These are phyloP conservation scores for Centropus unirufus DNA, from an alignment of 2,113 vertebrate species.

Conservation along the genomic window DNA sequence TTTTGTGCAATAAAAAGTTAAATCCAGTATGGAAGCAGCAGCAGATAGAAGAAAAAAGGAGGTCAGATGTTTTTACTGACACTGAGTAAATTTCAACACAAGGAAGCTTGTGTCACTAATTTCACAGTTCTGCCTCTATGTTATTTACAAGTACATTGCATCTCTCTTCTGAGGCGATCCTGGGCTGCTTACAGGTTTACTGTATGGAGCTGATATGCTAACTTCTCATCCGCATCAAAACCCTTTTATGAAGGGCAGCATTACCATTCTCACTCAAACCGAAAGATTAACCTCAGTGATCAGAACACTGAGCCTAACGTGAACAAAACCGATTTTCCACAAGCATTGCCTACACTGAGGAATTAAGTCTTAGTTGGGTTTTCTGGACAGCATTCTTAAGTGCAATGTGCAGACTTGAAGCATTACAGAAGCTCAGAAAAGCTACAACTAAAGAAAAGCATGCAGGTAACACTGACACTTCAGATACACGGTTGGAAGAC, in stretches of 20 bases:
- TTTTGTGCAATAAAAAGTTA: not conserved
- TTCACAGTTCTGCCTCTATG: not conserved
- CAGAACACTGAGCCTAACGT: not conserved
- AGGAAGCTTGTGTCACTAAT: not conserved
- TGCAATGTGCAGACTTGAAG: not conserved
- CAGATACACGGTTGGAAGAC: not conserved
- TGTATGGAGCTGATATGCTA: not conserved
- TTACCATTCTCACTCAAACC: not conserved
- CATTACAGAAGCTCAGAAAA: not conserved
- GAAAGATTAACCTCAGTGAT: not conserved
- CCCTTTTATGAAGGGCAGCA: not conserved
- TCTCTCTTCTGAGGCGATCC: not conserved
- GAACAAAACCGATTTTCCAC: not conserved
- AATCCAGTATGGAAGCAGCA: not conserved
- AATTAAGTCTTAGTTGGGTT: not conserved
- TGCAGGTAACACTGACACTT: rapidly evolving
- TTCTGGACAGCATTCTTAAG: not conserved
- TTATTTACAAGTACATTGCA: not conserved
- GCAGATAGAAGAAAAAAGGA: not conserved
- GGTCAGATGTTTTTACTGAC: not conserved
- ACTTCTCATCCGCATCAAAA: not conserved
- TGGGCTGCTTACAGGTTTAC: not conserved
- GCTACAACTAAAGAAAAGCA: not conserved
- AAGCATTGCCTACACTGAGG: not conserved
- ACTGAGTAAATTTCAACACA: not conserved